Evolutionary conservation across 2,888 invertebrate species (phyloP).

Genomic region (Punctoribates punctum): DNA sequence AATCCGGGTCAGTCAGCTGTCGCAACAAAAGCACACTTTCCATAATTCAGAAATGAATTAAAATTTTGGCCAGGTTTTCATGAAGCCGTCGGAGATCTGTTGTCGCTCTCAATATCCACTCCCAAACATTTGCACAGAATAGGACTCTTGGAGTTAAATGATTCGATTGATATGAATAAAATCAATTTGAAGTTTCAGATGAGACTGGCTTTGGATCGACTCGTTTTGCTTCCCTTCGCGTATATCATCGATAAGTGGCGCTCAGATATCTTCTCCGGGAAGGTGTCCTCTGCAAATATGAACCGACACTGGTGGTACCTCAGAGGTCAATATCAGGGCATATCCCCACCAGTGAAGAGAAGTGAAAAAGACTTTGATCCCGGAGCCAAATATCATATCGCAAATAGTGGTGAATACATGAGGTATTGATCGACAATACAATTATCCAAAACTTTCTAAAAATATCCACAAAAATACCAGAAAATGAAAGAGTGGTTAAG

Average conservation of each 20-base stretch:
- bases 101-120: conserved; percentile 66
- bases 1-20: conserved; percentile 72
- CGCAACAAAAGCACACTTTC: too few relatives aligned
- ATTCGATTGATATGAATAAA: conserved; percentile 60
- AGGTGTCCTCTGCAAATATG: conserved; percentile 69
- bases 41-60: background rate
- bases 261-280: conserved; percentile 76
- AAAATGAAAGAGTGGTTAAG: too few relatives aligned
- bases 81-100: conserved; percentile 66
- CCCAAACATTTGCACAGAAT: conserved; percentile 64
- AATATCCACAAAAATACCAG: too few relatives aligned
- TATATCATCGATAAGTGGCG: conserved; percentile 80
- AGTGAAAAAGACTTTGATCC: conserved; percentile 87
- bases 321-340: conserved; percentile 58
- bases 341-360: conserved; percentile 61
- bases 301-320: conserved; percentile 86
- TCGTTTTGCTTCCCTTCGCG: conserved; percentile 77
- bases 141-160: conserved; percentile 64
- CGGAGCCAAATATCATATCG: conserved; percentile 86
- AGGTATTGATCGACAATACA: conserved; percentile 43
- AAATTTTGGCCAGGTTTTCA: conserved; percentile 64
- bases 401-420: conserved; percentile 68
- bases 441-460: too few relatives aligned
- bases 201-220: conserved; percentile 66
- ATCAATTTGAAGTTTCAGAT: conserved; percentile 60